Base-by-base conservation (phyloP, 2,113 vertebrate species). In the Cnemophilus loriae region DNA sequence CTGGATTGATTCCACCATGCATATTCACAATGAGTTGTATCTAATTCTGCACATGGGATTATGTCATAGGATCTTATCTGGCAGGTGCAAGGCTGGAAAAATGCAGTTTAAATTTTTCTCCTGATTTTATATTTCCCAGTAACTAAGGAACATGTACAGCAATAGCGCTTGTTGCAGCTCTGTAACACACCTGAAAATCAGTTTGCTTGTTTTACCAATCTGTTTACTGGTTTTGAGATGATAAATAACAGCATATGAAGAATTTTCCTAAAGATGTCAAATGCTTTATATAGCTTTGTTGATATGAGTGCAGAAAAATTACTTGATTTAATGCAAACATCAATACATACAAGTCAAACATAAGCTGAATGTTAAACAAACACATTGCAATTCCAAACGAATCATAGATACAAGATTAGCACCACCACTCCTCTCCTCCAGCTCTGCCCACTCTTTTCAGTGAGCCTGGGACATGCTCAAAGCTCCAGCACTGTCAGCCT, bases 271-370 rank as follows among this genome's bases (percentile, higher is more conserved):
- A 61, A 49, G 27, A 69, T 85, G 74, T 89, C 41, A 91, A 84
- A 84, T 35, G 61, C n/a, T 94, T 92, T 95, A 53, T 79, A 89
- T 84, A 94, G 65, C 28, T 94, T 60, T 93, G 77, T 91, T 96
- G 74, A 53, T 82, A 82, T 12, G 6, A 97, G 19, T 33, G n/a
- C n/a, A 79, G 50, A 76, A 93, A 92, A 91, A 89, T n/a, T 10
- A 57, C 41, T 73, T 37, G 11, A 71, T 91, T 91, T 92, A 91
- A 87, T 53, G 57, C 33, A 91, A 95, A 91, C 77, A 84, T 87
- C 84, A 96, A 84, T 89, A 95, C 80, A 92, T 46, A 57, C 24
- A 81, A 96, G 74, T 53, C 53, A 95, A 94, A 87, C 84, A 87
- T 33, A 94, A 81, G n/a, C 57, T 68, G 69, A 84, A 87, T n/a